Evolutionary conservation across 2,797 vertebrate genomes (phyloP).

Genomic region (Cirrhinus mrigala): DNA sequence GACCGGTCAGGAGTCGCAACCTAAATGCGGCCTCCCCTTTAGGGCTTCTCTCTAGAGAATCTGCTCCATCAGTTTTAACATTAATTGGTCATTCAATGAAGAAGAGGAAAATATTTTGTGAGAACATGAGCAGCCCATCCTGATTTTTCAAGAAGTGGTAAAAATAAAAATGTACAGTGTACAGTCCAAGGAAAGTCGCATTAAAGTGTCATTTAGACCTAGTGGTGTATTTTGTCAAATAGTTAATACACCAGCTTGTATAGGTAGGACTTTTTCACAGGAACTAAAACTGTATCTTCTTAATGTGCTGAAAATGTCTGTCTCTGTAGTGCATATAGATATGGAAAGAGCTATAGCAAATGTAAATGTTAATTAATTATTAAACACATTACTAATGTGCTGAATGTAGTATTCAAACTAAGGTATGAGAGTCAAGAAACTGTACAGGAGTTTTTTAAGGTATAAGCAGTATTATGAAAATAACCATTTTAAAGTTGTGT

Average conservation of each 20-base stretch:
- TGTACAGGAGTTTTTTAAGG: conserved; percentile 58
- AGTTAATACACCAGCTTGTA: conserved; percentile 46
- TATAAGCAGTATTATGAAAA: conserved; percentile 52
- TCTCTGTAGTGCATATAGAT: conserved; percentile 61
- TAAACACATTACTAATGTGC: conserved; percentile 67
- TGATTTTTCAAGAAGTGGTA: conserved; percentile 1
- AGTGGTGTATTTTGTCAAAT: conserved; percentile 56
- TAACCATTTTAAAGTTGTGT: conserved; percentile 50
- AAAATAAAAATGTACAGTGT: conserved; percentile 40
- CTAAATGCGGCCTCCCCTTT: conserved; percentile 1
- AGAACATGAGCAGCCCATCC: not conserved
- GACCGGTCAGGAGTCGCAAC: not conserved
- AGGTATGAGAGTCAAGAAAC: conserved; percentile 64
- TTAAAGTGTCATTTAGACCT: conserved; percentile 48
- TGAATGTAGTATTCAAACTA: conserved; percentile 77
- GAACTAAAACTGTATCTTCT: conserved; percentile 53
- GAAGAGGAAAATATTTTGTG: conserved; percentile 6
- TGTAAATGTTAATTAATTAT: conserved; percentile 58
- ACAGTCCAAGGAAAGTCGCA: conserved; percentile 40
- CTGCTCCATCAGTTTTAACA: conserved; percentile 15
- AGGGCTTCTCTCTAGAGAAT: conserved; percentile 23
- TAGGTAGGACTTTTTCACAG: conserved; percentile 54
- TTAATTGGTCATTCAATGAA: conserved; percentile 18
- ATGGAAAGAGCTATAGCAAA: conserved; percentile 50
- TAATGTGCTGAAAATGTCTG: conserved; percentile 58